These are phyloP conservation scores for Kryptolebias marmoratus DNA, from an alignment of 2,113 vertebrate genomes.

Conservation along the genomic window DNA sequence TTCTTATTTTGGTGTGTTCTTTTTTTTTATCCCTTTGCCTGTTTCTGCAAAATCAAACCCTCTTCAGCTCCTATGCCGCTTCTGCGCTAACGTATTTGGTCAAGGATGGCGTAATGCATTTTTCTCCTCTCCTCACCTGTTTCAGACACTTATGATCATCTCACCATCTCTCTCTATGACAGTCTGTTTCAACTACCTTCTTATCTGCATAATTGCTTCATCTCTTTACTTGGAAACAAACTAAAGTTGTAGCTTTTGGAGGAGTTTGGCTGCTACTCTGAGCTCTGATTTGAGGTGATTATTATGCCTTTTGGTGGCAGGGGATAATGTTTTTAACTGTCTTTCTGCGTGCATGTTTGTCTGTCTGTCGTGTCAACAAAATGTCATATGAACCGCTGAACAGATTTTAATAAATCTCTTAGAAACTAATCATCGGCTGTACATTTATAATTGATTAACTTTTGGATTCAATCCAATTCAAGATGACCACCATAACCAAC, in stretches of 20 bases:
- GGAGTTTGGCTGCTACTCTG: conserved; percentile 40
- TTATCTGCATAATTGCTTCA: conserved; percentile 26
- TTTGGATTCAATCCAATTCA: too few species aligned
- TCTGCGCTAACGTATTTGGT: too few species aligned
- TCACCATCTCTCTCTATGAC: conserved; percentile 6
- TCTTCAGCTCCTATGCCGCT: neutral
- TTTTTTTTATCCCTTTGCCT: neutral
- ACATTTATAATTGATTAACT: too few species aligned
- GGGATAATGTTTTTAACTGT: too few species aligned
- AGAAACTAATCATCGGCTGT: too few species aligned
- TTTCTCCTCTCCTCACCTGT: neutral
- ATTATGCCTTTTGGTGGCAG: conserved; percentile 1
- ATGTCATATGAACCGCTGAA: too few species aligned
- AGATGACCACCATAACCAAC: too few species aligned
- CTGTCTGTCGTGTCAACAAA: too few species aligned
- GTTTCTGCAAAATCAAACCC: neutral
- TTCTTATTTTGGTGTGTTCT: neutral
- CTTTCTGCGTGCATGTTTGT: too few species aligned
- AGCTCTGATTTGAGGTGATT: conserved; percentile 4
- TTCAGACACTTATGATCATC: conserved; percentile 9
- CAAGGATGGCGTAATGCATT: neutral
- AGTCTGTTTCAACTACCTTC: conserved; percentile 27
- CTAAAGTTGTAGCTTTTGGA: conserved; percentile 14
- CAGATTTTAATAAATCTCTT: too few species aligned
- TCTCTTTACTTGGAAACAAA: conserved; percentile 25